Evolutionary conservation across 2,113 vertebrate genomes (phyloP).

Genomic region (Anas platyrhynchos): DNA sequence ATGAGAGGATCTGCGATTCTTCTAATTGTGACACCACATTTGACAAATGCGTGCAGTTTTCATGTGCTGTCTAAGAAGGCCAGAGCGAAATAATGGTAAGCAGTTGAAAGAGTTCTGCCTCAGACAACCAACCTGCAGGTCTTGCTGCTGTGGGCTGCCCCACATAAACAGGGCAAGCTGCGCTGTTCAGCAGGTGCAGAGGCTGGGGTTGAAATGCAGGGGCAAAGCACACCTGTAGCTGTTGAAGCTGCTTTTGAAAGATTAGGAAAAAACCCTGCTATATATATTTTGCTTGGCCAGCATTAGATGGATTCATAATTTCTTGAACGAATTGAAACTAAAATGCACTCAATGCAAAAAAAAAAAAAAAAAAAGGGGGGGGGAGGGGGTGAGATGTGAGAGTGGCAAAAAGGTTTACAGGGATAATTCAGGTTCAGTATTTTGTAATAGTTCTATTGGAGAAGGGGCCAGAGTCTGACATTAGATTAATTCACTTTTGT

Average conservation of each 20-base stretch:
- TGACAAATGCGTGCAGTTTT: neutral
- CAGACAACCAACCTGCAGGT: neutral
- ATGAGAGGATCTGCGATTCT: neutral
- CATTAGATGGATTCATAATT: neutral
- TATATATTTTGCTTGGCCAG: neutral
- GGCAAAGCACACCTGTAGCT: neutral
- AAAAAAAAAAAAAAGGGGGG: too few relatives aligned
- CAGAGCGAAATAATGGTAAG: neutral
- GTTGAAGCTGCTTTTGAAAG: neutral
- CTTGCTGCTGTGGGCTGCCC: fast-evolving
- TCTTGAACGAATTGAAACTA: neutral
- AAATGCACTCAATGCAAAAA: neutral
- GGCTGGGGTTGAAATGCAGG: neutral
- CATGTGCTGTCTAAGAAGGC: neutral
- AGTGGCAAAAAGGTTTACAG: neutral
- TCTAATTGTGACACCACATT: neutral
- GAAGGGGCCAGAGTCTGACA: neutral
- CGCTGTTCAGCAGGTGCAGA: fast-evolving
- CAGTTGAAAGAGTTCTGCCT: neutral
- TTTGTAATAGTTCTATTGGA: neutral
- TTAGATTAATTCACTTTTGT: neutral
- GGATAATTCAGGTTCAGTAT: neutral
- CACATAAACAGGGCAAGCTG: neutral
- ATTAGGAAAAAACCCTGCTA: neutral
- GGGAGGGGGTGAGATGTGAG: fast-evolving